Base-by-base conservation (phyloP, 1,140 invertebrate species). In the Drosophila ficusphila region DNA sequence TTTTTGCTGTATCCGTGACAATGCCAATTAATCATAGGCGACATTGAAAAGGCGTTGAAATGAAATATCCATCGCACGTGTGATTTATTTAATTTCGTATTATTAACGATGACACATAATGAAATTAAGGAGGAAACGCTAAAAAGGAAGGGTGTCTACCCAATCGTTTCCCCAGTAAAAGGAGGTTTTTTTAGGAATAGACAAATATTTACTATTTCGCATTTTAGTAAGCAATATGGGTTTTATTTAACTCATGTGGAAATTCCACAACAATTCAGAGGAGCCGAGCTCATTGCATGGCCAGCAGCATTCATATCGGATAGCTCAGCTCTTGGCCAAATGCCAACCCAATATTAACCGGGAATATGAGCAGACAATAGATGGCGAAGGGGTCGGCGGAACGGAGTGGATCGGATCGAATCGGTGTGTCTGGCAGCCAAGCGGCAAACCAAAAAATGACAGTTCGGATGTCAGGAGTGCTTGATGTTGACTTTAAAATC, bases 401-500 rank as follows among this genome's bases (percentile, higher is more conserved):
- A 29, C n/a, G 8, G 34, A 52, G 49, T 31, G 29, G 14, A 25
- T 42, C 68, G 51, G 38, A 64, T 74, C 46, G 18, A 16, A 27
- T 21, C 27, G 44, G 65, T n/a, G 29, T 57, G 69, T 36, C 69
- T 73, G 69, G 69, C 69, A 60, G 79, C 65, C 69, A 83, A 69
- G 73, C 70, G 79, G 76, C 71, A 79, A 81, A 88, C 81, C 82
- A 65, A 81, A 75, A 85, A 74, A 71, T 81, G 81, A 60, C 79
- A 86, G 81, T 76, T 85, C 82, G 71, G 75, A 69, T 88, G 82
- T 85, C 81, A 85, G 52, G 76, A 69, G 36, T 54, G 44, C 62
- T 85, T 73, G 56, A 76, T 77, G 82, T 88, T 85, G 76, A 74
- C 82, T 85, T 85, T 85, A 83, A 83, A 83, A 79, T 85, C 81